Percentiles rank a stretch among this genome's conserved stretches.
Conservation (phyloP, 2,888 invertebrate species). For the Chrysopilus asiliformis region DNA sequence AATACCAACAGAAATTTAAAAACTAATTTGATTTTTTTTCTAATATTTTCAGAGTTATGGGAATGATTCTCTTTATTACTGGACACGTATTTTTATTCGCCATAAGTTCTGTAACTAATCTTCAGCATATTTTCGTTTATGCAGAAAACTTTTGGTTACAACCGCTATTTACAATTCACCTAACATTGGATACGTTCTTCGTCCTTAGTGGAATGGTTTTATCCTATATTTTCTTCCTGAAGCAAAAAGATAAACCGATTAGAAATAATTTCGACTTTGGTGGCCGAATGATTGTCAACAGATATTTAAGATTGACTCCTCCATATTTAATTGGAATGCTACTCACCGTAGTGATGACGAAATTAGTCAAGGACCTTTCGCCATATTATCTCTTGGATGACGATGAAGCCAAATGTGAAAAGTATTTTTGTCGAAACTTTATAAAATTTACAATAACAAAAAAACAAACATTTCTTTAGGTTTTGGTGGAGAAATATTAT, state of each 20-base stretch:
- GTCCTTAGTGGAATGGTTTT: conserved; percentile 21
- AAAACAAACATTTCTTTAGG: conserved; percentile 6
- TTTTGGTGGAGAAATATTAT: conserved; percentile 42
- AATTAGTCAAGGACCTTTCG: conserved; percentile 31
- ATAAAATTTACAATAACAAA: neutral
- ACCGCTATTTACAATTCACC: conserved; percentile 34
- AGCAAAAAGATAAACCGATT: conserved; percentile 12
- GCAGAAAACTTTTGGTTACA: conserved; percentile 30
- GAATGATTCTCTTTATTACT: conserved; percentile 44
- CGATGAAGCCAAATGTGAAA: conserved; percentile 32
- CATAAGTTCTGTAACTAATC: conserved; percentile 32
- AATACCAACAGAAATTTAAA: too few species aligned
- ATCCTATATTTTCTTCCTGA: conserved; percentile 16
- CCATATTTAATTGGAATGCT: conserved; percentile 35
- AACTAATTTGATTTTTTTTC: too few species aligned
- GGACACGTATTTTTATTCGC: conserved; percentile 39
- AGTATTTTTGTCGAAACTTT: conserved; percentile 12
- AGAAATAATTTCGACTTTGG: conserved; percentile 9
- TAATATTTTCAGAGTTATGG: conserved; percentile 24
- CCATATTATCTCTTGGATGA: conserved; percentile 16
- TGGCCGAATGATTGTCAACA: conserved; percentile 21
- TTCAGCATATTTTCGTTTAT: conserved; percentile 26
- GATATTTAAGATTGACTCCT: conserved; percentile 37
- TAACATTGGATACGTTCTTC: conserved; percentile 39
- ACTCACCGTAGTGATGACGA: conserved; percentile 31